These are phyloP conservation scores for Bombus consobrinus DNA, from an alignment of 1,140 invertebrate genomes.

Conservation along the genomic window DNA sequence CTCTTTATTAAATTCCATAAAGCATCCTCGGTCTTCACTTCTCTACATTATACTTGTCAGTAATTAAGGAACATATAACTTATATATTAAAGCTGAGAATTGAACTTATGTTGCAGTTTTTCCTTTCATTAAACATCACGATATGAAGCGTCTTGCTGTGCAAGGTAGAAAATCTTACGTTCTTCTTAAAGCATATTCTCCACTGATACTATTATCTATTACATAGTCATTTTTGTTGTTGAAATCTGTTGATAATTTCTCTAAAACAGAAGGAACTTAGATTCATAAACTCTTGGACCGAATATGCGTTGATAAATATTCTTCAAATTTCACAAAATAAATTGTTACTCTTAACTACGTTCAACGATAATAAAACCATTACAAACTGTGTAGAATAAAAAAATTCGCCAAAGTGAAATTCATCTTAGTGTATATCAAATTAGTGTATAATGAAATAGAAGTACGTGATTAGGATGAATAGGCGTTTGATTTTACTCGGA, in stretches of 20 bases:
- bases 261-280: no score
- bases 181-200: not conserved
- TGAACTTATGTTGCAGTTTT: not conserved
- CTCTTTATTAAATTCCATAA: not conserved
- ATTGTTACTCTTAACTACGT: not conserved
- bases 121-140: not conserved
- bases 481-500: not conserved
- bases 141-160: not conserved
- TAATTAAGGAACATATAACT: no score
- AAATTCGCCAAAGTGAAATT: not conserved
- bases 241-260: no score
- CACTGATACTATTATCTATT: no score
- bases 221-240: no score
- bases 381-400: not conserved
- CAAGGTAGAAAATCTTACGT: not conserved
- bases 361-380: not conserved
- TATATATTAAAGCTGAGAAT: not conserved
- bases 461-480: not conserved
- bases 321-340: no score
- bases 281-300: no score
- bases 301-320: no score
- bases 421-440: not conserved
- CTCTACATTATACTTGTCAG: not conserved
- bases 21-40: not conserved
- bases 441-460: not conserved